phyloP scores from a whole-genome alignment of 2,797 vertebrate genomes.

The Limosa lapponica region DNA sequence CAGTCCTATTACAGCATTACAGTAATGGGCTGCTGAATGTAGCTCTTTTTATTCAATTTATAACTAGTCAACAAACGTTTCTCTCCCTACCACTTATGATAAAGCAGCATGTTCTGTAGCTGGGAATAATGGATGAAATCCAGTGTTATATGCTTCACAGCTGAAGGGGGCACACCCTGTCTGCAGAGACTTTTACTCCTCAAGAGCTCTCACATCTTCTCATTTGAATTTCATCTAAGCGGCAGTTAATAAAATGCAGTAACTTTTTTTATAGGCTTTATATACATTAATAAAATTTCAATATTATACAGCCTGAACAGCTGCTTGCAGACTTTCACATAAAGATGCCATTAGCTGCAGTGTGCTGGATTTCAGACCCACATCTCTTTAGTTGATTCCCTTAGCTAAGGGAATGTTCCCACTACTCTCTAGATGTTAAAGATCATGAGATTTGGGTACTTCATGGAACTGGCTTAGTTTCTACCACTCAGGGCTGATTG shows the following conservation, averaged over 20 bases:
- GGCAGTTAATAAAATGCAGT: not conserved
- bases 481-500: not conserved
- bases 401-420: not conserved
- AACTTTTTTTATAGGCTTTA: not conserved
- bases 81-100: not conserved
- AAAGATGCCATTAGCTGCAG: not conserved
- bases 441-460: no score
- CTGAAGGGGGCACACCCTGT: not conserved
- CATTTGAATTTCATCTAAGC: not conserved
- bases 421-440: not conserved
- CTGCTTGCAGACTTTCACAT: not conserved
- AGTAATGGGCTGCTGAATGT: not conserved
- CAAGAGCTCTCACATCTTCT: not conserved
- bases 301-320: not conserved
- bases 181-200: not conserved
- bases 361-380: not conserved
- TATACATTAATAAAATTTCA: accelerated
- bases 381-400: not conserved
- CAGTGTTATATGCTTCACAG: not conserved
- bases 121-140: not conserved
- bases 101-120: not conserved
- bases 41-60: not conserved
- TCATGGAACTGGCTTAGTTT: not conserved
- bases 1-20: not conserved
- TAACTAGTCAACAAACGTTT: not conserved